These are phyloP conservation scores for Micrasema longulum DNA, from an alignment of 1,140 invertebrate genomes.

Conservation along the genomic window DNA sequence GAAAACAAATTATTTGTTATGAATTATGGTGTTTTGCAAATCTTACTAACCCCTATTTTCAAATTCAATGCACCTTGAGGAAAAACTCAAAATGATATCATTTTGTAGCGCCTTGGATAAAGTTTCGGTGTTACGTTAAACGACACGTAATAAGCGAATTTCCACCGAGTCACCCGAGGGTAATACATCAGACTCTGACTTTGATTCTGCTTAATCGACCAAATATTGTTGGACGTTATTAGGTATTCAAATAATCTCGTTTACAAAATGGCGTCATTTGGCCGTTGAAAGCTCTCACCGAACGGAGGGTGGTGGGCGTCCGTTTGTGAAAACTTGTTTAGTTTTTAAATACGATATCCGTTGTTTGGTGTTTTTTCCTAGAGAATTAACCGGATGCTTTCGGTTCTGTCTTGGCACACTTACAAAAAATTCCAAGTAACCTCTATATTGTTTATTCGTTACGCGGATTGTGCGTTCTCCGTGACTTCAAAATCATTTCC, in stretches of 20 bases:
- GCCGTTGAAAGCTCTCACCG: neutral
- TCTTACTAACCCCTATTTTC: too few relatives aligned
- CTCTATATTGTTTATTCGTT: constrained; percentile 7
- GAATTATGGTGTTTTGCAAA: too few relatives aligned
- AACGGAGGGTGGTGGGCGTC: neutral
- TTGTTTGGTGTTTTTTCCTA: constrained; percentile 17
- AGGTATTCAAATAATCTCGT: neutral
- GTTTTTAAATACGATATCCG: neutral
- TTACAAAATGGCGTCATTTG: constrained; percentile 9
- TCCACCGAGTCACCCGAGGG: neutral
- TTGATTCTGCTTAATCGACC: constrained; percentile 12
- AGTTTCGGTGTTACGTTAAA: too few relatives aligned
- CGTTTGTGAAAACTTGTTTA: constrained; percentile 1
- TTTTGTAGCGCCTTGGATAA: too few relatives aligned
- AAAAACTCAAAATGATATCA: too few relatives aligned
- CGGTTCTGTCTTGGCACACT: constrained; percentile 19
- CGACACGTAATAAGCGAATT: too few relatives aligned
- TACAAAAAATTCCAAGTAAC: constrained; percentile 8
- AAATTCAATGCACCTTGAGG: too few relatives aligned
- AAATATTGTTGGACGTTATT: neutral
- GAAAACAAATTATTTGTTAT: too few relatives aligned
- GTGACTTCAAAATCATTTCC: neutral
- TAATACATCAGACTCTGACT: constrained; percentile 9
- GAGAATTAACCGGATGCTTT: constrained; percentile 17
- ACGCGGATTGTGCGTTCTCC: constrained; percentile 3